phyloP scores from a whole-genome alignment of 2,797 vertebrate genomes.

The Melanotaenia nigrans region DNA sequence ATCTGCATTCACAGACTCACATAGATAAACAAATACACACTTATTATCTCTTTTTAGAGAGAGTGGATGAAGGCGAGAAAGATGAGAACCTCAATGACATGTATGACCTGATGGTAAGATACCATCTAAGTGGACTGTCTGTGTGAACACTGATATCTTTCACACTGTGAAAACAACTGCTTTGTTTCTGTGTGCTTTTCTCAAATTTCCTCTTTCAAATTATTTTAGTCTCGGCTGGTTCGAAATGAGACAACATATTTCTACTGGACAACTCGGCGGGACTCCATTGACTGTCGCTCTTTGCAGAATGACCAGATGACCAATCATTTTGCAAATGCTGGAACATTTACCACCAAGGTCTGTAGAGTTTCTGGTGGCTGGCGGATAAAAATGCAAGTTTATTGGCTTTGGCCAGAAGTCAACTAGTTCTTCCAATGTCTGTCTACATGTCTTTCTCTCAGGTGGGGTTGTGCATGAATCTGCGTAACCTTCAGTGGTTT shows the following conservation, averaged over 20 bases:
- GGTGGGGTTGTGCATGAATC: slow-evolving; percentile 90
- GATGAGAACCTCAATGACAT: slow-evolving; percentile 77
- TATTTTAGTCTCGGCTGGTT: slow-evolving; percentile 86
- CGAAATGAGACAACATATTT: slow-evolving; percentile 86
- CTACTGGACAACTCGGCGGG: slow-evolving; percentile 87
- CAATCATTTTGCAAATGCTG: slow-evolving; percentile 87
- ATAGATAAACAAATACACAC: not conserved
- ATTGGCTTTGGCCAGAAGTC: not conserved
- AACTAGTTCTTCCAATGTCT: not conserved
- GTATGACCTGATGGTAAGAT: slow-evolving; percentile 87
- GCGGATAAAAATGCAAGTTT: not conserved
- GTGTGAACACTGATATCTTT: slow-evolving; percentile 12
- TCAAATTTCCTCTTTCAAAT: not conserved
- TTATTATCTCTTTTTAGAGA: slow-evolving; percentile 65
- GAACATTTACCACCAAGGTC: slow-evolving; percentile 92
- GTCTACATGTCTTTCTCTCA: slow-evolving; percentile 45
- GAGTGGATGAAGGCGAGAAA: slow-evolving; percentile 71
- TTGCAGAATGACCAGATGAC: slow-evolving; percentile 87
- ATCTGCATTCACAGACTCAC: not conserved
- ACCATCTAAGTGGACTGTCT: slow-evolving; percentile 1
- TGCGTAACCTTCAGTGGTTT: slow-evolving; percentile 90
- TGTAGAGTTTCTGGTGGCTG: not conserved
- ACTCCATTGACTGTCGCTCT: slow-evolving; percentile 74
- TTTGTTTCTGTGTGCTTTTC: not conserved
- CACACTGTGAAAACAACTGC: not conserved